Percentiles rank a stretch among this genome's conserved stretches.
Conservation (phyloP, 2,113 vertebrate genomes). For the Circaetus cinerascens region DNA sequence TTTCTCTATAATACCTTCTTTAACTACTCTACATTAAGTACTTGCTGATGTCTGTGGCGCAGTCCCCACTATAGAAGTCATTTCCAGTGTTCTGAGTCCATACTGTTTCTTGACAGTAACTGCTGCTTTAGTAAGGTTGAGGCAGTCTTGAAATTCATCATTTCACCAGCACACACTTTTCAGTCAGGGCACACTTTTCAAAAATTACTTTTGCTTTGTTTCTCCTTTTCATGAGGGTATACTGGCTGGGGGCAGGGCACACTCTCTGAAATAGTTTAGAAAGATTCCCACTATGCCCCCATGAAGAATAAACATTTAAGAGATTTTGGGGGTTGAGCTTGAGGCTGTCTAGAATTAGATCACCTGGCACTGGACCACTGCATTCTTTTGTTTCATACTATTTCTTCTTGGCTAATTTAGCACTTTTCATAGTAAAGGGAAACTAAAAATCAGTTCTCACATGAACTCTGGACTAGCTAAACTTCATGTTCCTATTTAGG, state of each 20-base stretch:
- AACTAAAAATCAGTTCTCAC: not conserved
- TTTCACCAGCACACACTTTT: not conserved
- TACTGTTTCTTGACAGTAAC: not conserved
- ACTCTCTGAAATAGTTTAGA: not conserved
- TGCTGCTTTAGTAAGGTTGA: not conserved
- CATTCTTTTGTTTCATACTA: not conserved
- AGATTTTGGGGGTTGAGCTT: not conserved
- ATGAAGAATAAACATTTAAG: not conserved
- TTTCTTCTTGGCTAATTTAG: not conserved
- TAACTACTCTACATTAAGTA: not conserved
- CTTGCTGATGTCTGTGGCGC: not conserved
- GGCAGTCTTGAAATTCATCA: not conserved
- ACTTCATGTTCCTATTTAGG: not conserved
- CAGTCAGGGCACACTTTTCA: not conserved
- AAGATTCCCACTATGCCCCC: not conserved
- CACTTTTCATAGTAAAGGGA: not conserved
- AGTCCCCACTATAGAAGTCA: not conserved
- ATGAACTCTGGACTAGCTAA: not conserved
- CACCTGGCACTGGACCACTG: not conserved
- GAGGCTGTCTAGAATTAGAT: not conserved
- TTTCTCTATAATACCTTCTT: not conserved
- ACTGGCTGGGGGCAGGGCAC: not conserved
- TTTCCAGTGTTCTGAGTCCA: not conserved
- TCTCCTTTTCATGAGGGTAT: not conserved
- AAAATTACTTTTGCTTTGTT: not conserved